Percentiles rank a stretch among this genome's conserved stretches.
These are phyloP conservation scores for Carettochelys insculpta DNA, from an alignment of 2,113 vertebrate genomes.

Conservation along the genomic window DNA sequence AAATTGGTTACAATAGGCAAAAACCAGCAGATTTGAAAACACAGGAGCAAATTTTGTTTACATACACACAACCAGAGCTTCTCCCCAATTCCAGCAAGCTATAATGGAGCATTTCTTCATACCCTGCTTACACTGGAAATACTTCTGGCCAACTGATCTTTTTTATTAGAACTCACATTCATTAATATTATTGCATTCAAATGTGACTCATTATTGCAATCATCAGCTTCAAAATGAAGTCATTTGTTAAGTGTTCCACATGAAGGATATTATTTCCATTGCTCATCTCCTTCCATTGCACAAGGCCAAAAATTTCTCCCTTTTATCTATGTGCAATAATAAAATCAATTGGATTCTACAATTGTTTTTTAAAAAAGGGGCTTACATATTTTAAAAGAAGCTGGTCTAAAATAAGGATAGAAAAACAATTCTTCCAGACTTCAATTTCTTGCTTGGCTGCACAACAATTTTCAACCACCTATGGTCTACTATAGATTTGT, in stretches of 20 bases:
- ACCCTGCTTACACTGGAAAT: conserved; percentile 43
- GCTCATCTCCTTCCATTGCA: conserved; percentile 14
- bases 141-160: conserved; percentile 24
- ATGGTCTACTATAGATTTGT: conserved; percentile 43
- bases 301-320: conserved; percentile 20
- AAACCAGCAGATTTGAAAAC: too few species aligned
- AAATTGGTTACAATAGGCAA: too few species aligned
- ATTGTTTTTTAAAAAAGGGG: conserved; percentile 54
- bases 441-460: conserved; percentile 70
- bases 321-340: conserved; percentile 58
- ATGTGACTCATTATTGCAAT: conserved; percentile 54
- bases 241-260: conserved; percentile 3
- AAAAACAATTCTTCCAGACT: conserved; percentile 60
- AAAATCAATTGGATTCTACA: conserved; percentile 61
- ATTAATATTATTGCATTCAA: conserved; percentile 42
- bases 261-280: conserved; percentile 54
- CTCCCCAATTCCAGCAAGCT: too few species aligned
- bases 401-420: conserved; percentile 54
- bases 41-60: too few species aligned
- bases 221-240: conserved; percentile 5
- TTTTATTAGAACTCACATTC: conserved; percentile 16
- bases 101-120: too few species aligned
- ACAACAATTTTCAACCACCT: conserved; percentile 69
- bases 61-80: too few species aligned
- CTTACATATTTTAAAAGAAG: conserved; percentile 61